phyloP scores from a whole-genome alignment of 2,888 invertebrate genomes.

The Aphodius sticticus region DNA sequence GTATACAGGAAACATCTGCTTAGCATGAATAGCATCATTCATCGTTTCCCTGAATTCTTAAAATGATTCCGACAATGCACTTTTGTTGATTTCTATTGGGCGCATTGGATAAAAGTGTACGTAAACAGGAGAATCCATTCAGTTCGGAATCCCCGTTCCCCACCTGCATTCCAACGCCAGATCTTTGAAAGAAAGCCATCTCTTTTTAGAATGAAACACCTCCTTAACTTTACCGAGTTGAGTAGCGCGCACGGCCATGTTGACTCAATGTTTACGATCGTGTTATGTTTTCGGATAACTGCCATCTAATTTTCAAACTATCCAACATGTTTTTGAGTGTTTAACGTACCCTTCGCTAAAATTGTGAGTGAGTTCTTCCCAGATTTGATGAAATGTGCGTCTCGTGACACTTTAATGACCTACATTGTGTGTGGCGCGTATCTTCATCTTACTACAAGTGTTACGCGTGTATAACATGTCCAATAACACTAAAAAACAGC shows the following conservation, averaged over 20 bases:
- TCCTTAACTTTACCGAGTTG: slow-evolving; percentile 15
- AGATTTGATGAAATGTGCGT: slow-evolving; percentile 13
- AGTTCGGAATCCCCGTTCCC: background rate
- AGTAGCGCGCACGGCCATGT: slow-evolving; percentile 19
- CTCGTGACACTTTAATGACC: slow-evolving; percentile 15
- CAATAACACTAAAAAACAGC: slow-evolving; percentile 58
- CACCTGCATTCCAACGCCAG: background rate
- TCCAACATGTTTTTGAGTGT: slow-evolving; percentile 16
- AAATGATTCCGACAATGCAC: background rate
- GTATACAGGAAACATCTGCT: background rate
- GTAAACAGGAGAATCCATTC: background rate
- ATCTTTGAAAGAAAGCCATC: background rate
- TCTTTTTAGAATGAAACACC: background rate
- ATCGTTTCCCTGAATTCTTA: background rate
- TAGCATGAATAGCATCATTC: background rate
- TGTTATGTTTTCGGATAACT: slow-evolving; percentile 6
- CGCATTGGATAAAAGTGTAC: background rate
- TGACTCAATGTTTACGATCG: slow-evolving; percentile 21
- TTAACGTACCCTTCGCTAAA: background rate
- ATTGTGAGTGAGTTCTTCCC: background rate
- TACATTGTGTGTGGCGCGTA: slow-evolving; percentile 4
- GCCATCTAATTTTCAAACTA: background rate
- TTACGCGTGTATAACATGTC: slow-evolving; percentile 55
- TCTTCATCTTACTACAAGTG: background rate
- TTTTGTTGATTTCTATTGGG: background rate